Evolutionary conservation across 1,140 invertebrate species (phyloP).

Genomic region (Bacillus rossius): DNA sequence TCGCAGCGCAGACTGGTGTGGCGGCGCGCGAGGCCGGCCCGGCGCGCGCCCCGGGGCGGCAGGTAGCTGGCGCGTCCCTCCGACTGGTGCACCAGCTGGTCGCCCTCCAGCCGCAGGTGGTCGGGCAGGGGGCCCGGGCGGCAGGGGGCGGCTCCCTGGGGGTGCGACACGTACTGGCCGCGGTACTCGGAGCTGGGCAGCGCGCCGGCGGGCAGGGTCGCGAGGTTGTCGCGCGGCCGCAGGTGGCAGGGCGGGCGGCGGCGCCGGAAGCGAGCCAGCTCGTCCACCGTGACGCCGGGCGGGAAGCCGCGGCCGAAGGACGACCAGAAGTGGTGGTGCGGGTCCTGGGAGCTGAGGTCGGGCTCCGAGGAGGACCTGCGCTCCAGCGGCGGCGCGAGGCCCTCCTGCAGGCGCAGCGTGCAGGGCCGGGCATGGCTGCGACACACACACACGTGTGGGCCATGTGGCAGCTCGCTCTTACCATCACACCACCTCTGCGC

Average conservation of each 20-base stretch:
- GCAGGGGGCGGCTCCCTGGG: background rate
- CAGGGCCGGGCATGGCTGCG: background rate
- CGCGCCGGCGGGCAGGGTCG: conserved; percentile 17
- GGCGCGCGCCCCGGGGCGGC: conserved; percentile 7
- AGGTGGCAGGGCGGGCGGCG: conserved; percentile 34
- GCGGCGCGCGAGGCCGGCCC: conserved; percentile 1
- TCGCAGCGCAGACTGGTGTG: conserved; percentile 6
- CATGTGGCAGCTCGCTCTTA: too few relatives aligned
- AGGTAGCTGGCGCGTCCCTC: conserved; percentile 33
- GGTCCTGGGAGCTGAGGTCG: conserved; percentile 9
- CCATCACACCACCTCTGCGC: too few relatives aligned
- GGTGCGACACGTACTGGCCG: conserved; percentile 32
- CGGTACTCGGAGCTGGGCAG: conserved; percentile 37
- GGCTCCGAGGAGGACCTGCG: conserved; percentile 30
- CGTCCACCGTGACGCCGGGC: conserved; percentile 49
- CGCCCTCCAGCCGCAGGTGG: conserved; percentile 7
- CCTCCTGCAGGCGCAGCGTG: conserved; percentile 10
- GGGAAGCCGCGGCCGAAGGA: conserved; percentile 33
- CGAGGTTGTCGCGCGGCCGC: conserved; percentile 37
- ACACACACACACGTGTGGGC: too few relatives aligned
- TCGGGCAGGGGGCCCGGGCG: background rate
- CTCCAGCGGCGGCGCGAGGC: background rate
- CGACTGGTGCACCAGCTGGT: conserved; percentile 23
- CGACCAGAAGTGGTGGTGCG: conserved; percentile 12
- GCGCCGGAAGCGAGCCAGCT: conserved; percentile 46